Percentiles rank a stretch among this genome's conserved stretches.
These are phyloP conservation scores for Pseudococcus viburni DNA, from an alignment of 2,888 invertebrate species.

Conservation along the genomic window DNA sequence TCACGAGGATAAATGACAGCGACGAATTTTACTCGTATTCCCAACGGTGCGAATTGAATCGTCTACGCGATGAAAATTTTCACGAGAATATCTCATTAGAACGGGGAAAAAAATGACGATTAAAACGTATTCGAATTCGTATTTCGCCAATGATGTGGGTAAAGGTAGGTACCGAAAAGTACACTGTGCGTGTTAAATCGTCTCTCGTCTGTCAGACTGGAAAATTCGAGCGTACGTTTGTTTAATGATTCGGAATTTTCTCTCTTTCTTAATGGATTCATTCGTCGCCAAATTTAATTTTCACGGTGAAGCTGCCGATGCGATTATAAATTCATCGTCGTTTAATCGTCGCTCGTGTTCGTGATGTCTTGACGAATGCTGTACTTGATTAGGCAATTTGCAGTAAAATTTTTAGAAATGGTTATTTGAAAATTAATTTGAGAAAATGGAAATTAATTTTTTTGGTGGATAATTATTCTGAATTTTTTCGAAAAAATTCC, in stretches of 20 bases:
- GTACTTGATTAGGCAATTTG: no score
- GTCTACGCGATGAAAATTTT: background rate
- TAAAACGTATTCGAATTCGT: background rate
- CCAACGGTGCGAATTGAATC: background rate
- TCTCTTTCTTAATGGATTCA: background rate
- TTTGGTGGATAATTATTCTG: no score
- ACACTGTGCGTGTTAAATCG: background rate
- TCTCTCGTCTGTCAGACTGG: background rate
- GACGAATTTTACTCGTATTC: no score
- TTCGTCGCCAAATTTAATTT: background rate
- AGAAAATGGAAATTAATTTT: no score
- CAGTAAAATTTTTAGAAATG: no score
- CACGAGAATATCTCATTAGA: constrained; percentile 15
- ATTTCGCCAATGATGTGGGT: background rate
- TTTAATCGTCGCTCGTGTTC: background rate
- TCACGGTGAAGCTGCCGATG: background rate
- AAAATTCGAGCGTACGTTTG: background rate
- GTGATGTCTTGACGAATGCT: background rate
- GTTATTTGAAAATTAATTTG: no score
- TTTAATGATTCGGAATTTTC: background rate
- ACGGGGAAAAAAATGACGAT: background rate
- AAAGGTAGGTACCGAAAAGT: no score
- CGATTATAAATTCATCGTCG: background rate
- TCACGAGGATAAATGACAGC: background rate
- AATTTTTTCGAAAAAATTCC: no score